Percentiles rank a stretch among this genome's conserved stretches.
phyloP scores from a whole-genome alignment of 53 echinoderm and acorn worm genomes.

The Apostichopus leukothele region DNA sequence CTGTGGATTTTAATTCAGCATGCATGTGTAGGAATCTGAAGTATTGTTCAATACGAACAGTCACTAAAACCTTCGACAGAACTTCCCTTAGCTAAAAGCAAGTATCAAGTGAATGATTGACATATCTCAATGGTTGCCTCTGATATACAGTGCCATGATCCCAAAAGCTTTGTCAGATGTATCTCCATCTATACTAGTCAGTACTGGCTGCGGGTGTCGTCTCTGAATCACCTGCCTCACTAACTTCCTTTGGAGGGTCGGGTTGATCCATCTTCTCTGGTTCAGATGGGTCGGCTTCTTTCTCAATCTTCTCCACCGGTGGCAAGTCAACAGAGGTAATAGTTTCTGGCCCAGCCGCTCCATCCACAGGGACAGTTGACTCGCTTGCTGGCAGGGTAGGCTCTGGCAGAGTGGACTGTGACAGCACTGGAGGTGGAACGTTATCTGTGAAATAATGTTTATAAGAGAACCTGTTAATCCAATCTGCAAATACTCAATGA shows the following conservation, averaged over 20 bases:
- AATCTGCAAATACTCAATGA: no score
- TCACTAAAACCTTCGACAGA: no score
- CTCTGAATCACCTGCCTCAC: neutral
- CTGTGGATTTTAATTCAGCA: no score
- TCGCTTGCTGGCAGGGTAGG: neutral
- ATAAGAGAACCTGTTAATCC: neutral
- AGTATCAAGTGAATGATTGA: no score
- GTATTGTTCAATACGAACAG: no score
- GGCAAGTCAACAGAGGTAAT: neutral
- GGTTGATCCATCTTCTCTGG: neutral
- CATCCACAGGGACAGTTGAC: neutral
- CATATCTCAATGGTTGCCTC: no score
- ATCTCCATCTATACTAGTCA: neutral
- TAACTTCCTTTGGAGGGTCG: neutral
- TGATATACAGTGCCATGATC: no score
- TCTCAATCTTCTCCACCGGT: neutral
- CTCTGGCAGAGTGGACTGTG: neutral
- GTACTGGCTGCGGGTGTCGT: neutral
- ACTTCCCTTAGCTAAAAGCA: no score
- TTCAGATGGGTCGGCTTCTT: neutral
- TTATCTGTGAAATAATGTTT: neutral
- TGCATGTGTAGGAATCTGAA: no score
- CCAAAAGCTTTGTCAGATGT: neutral
- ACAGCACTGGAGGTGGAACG: neutral
- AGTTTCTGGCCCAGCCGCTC: neutral